Conservation (phyloP, 2,888 invertebrate genomes). For the Therioaphis trifolii region DNA sequence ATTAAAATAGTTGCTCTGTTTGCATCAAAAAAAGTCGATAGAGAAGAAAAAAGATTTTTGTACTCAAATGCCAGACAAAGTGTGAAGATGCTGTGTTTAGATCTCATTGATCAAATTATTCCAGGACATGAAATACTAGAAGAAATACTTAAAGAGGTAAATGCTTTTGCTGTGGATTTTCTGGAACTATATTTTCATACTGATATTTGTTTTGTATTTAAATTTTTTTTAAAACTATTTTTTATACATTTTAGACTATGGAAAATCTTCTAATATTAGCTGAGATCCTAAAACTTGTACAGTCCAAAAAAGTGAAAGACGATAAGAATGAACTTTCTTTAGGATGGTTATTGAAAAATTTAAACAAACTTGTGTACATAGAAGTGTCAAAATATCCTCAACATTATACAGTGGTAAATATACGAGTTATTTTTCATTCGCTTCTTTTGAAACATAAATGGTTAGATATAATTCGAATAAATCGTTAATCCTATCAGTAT, state of each 20-base stretch:
- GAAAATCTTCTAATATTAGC: constrained; percentile 79
- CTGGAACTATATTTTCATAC: background rate
- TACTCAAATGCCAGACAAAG: constrained; percentile 71
- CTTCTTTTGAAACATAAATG: background rate
- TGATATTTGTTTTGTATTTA: background rate
- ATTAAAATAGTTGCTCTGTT: constrained; percentile 72
- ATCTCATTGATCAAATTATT: constrained; percentile 80
- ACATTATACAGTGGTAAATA: constrained; percentile 78
- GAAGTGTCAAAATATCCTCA: constrained; percentile 82
- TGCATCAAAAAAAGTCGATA: constrained; percentile 59
- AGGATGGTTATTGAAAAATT: constrained; percentile 79
- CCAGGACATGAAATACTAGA: constrained; percentile 74
- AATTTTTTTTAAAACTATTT: background rate
- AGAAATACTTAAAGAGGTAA: constrained; percentile 79
- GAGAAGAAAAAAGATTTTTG: constrained; percentile 47
- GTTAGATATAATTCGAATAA: background rate
- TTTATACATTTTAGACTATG: constrained; percentile 70
- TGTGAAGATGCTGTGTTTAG: constrained; percentile 77
- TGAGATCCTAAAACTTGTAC: constrained; percentile 71
- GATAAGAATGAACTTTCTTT: constrained; percentile 73
- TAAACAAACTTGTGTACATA: constrained; percentile 80
- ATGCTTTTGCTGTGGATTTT: background rate
- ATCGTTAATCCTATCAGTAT: background rate
- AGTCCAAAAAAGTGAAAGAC: constrained; percentile 67
- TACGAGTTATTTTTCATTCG: background rate